phyloP scores from a whole-genome alignment of 2,113 vertebrate genomes.

The Clarias gariepinus region DNA sequence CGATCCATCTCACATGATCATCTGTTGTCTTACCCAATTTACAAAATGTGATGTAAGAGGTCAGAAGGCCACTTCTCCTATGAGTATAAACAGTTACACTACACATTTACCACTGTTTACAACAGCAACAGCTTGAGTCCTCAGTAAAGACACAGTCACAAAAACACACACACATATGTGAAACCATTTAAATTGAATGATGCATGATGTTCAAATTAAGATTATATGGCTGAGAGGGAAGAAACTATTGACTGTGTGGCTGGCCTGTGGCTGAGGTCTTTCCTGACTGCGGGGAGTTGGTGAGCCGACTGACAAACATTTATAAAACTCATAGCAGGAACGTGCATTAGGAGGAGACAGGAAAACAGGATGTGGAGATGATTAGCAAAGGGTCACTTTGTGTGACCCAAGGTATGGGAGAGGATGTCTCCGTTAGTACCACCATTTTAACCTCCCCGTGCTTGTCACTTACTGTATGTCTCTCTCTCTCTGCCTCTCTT shows the following conservation, averaged over 20 bases:
- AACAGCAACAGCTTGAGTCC: neutral
- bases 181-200: constrained; percentile 9
- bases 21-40: neutral
- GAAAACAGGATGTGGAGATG: constrained; percentile 16
- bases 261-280: constrained; percentile 6
- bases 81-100: neutral
- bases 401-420: neutral
- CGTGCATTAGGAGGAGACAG: neutral
- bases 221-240: neutral
- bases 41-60: neutral
- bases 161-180: neutral
- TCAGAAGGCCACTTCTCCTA: neutral
- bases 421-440: neutral
- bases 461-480: neutral
- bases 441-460: neutral
- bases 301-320: neutral
- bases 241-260: neutral
- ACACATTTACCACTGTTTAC: neutral
- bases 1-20: neutral
- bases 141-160: neutral
- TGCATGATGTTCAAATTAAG: neutral
- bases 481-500: neutral
- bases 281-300: neutral
- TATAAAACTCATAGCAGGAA: neutral
- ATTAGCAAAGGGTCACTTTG: neutral